phyloP scores from a whole-genome alignment of 2,113 vertebrate genomes.

The Sinocyclocheilus grahami region DNA sequence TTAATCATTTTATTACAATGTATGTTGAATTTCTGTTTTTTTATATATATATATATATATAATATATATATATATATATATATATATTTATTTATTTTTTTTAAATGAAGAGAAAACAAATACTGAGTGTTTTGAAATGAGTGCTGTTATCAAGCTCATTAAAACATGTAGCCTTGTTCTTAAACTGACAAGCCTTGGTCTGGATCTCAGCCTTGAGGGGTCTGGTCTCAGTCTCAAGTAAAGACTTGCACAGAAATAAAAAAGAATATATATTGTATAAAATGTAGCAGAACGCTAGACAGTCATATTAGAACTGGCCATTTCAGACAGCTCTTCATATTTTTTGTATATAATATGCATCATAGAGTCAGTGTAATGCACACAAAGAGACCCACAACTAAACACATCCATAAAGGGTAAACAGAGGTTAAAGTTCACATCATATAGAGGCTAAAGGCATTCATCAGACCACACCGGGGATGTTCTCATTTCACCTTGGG shows the following conservation, averaged over 20 bases:
- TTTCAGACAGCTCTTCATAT: background rate
- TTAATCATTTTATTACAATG: too few relatives aligned
- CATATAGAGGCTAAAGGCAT: constrained; percentile 16
- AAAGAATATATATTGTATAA: background rate
- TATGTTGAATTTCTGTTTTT: background rate
- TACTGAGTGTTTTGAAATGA: background rate
- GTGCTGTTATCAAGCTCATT: background rate
- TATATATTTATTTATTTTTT: too few relatives aligned
- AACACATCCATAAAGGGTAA: background rate
- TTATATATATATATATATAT: too few relatives aligned
- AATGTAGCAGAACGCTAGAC: background rate
- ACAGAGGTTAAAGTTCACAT: constrained; percentile 29
- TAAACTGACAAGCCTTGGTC: background rate
- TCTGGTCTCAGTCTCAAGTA: background rate
- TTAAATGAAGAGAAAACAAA: background rate
- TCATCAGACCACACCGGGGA: background rate
- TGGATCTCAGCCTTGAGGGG: background rate
- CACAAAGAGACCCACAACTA: background rate
- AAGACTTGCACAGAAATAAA: background rate
- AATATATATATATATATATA: too few relatives aligned
- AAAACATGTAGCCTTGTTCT: background rate
- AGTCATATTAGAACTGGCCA: background rate
- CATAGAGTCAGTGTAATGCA: background rate
- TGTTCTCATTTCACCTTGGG: constrained; percentile 14
- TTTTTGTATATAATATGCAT: background rate